Evolutionary conservation across 2,113 vertebrate species (phyloP).

Genomic region (Alethe diademata): DNA sequence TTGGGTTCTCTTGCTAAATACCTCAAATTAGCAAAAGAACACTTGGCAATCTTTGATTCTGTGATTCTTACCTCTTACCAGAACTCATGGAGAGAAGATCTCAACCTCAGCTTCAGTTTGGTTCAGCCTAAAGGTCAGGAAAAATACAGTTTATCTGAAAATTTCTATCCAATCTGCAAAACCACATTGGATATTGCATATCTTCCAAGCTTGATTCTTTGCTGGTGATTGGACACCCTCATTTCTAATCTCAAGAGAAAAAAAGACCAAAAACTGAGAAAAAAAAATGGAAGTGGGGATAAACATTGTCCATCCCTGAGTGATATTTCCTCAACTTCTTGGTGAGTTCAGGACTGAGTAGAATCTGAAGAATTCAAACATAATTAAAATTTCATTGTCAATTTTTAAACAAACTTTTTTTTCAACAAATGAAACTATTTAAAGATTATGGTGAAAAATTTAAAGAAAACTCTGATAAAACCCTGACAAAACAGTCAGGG

Average conservation of each 20-base stretch:
- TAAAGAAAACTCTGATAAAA: not conserved
- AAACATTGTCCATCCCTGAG: not conserved
- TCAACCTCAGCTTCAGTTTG: not conserved
- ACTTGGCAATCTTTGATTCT: not conserved
- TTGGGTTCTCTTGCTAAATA: not conserved
- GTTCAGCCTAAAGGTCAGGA: not conserved
- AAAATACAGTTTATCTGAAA: not conserved
- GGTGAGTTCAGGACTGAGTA: not conserved
- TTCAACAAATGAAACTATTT: not conserved
- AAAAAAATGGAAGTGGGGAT: not conserved
- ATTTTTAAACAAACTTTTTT: not conserved
- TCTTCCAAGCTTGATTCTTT: not conserved
- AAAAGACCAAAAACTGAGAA: not conserved
- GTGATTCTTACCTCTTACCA: not conserved
- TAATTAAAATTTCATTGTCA: not conserved
- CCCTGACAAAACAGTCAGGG: not conserved
- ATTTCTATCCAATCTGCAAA: not conserved
- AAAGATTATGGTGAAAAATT: not conserved
- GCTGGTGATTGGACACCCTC: not conserved
- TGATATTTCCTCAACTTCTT: not conserved
- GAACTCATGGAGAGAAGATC: not conserved
- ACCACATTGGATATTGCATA: not conserved
- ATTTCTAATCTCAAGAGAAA: not conserved
- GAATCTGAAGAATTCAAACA: not conserved
- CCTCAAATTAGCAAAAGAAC: not conserved